These are phyloP conservation scores for Ptyas mucosa DNA, from an alignment of 2,113 vertebrate species.

Conservation along the genomic window DNA sequence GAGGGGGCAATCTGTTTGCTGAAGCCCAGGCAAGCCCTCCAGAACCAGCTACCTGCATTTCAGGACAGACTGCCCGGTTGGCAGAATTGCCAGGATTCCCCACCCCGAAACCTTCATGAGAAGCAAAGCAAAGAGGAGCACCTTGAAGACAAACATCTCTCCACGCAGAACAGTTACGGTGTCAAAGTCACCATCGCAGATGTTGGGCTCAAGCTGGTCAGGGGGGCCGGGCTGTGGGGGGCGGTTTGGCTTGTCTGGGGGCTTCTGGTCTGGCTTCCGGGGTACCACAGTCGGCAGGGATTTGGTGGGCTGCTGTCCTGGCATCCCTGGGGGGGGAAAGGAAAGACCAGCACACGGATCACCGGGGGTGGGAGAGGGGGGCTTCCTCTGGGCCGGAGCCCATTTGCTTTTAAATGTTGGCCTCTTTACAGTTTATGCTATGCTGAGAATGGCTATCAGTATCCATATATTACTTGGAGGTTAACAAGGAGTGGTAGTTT, in stretches of 20 bases:
- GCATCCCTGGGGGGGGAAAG: conserved; percentile 65
- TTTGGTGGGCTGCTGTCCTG: conserved; percentile 76
- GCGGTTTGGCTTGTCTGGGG: conserved; percentile 70
- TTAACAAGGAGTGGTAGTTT: not conserved
- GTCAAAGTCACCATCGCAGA: conserved; percentile 94
- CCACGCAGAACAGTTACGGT: conserved; percentile 88
- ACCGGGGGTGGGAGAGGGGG: rapidly evolving
- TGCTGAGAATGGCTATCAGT: not conserved
- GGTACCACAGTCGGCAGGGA: conserved; percentile 78
- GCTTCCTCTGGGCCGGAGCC: not conserved
- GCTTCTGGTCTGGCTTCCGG: conserved; percentile 74
- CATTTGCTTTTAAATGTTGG: not conserved
- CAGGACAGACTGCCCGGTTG: not conserved
- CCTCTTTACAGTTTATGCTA: not conserved
- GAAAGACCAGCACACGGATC: rapidly evolving
- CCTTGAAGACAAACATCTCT: conserved; percentile 99
- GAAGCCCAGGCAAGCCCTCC: not conserved
- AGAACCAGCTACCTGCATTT: not conserved
- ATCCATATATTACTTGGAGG: not conserved
- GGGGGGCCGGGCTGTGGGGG: conserved; percentile 77
- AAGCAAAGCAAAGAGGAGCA: conserved; percentile 39
- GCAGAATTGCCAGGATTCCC: not conserved
- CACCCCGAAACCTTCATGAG: not conserved
- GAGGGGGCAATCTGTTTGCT: no score
- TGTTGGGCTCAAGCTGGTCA: conserved; percentile 86